phyloP scores from a whole-genome alignment of 2,888 invertebrate genomes.

The Labia minor region DNA sequence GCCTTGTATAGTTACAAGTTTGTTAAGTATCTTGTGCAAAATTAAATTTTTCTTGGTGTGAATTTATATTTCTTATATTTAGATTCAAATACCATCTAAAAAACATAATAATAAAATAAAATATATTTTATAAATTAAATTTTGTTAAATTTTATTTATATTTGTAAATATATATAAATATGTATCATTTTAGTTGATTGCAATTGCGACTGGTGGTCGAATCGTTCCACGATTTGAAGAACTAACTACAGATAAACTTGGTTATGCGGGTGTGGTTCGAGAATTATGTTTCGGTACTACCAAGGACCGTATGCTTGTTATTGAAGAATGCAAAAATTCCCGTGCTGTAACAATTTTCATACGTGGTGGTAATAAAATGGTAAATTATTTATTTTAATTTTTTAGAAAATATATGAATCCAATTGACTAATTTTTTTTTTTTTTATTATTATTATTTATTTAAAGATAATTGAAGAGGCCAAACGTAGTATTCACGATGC shows the following conservation, averaged over 20 bases:
- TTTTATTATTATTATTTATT: slow-evolving; percentile 15
- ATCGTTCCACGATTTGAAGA: slow-evolving; percentile 98
- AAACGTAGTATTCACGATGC: slow-evolving; percentile 66
- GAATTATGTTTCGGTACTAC: slow-evolving; percentile 94
- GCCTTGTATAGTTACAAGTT: not conserved
- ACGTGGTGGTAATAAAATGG: slow-evolving; percentile 81
- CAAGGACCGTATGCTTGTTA: slow-evolving; percentile 92
- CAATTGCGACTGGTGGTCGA: slow-evolving; percentile 96
- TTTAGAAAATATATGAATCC: not conserved
- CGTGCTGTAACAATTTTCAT: slow-evolving; percentile 94
- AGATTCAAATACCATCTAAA: too few relatives aligned
- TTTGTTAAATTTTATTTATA: too few relatives aligned
- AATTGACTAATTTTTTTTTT: slow-evolving; percentile 27
- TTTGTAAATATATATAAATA: too few relatives aligned
- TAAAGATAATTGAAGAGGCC: slow-evolving; percentile 60
- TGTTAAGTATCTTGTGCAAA: not conserved
- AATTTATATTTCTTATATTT: too few relatives aligned
- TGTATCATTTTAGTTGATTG: slow-evolving; percentile 56
- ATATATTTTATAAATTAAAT: too few relatives aligned
- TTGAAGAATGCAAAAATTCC: slow-evolving; percentile 94
- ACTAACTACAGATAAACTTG: slow-evolving; percentile 82
- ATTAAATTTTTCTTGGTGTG: not conserved
- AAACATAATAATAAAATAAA: too few relatives aligned
- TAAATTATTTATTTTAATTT: slow-evolving; percentile 33
- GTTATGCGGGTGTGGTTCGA: slow-evolving; percentile 81